Base-by-base conservation (phyloP, 1,140 invertebrate species). In the Steinernema feltiae region DNA sequence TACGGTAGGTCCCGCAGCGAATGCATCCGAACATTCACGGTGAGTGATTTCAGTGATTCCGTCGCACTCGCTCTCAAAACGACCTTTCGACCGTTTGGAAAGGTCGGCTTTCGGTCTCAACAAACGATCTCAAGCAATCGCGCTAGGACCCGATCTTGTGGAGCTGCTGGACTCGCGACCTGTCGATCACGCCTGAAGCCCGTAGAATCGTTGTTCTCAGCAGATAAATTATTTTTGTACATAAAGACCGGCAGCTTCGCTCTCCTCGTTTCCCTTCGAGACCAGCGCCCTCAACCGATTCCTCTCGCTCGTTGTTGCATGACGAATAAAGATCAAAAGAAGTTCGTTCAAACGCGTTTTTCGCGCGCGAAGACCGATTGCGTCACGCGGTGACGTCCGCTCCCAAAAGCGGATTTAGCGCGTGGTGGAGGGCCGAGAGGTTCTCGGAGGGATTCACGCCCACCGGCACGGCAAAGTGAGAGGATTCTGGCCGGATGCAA, bases 151-250 rank as follows among this genome's bases (percentile, higher is more conserved):
- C 53, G 53, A 63, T 7, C 7, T 63, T 3, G 53, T 63, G 7
- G 53, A 63, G 2, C 53, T 63, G 53, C 53, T 63, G 24, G 53
- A 63, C 12, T 27, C 24, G 12, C 53, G 53, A 63, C 53, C 53
- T 15, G 53, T 63, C 24, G 53, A 63, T 21, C 24, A 15, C 15
- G 15, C 53, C 15, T 3, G 15, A 3, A 7, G 7, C 15, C 12
- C 53, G 53, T 63, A 63, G 53, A n/a, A n/a, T 21, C 53, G 12
- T 63, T 63, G 53, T 63, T 63, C 53, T 63, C 53, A 7, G 53
- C 53, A 63, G 53, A 63, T 63, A 63, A 63, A 63, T 63, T 63
- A 63, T 63, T 63, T 63, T 63, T 63, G 53, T 63, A 63, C 53
- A 63, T 63, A 63, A 63, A 63, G 53, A 63, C 53, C 53, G 53